Evolutionary conservation across 2,888 invertebrate genomes (phyloP), one percentile per base, ranked within the genome.

Genomic region (Hanleya hanleyi): DNA sequence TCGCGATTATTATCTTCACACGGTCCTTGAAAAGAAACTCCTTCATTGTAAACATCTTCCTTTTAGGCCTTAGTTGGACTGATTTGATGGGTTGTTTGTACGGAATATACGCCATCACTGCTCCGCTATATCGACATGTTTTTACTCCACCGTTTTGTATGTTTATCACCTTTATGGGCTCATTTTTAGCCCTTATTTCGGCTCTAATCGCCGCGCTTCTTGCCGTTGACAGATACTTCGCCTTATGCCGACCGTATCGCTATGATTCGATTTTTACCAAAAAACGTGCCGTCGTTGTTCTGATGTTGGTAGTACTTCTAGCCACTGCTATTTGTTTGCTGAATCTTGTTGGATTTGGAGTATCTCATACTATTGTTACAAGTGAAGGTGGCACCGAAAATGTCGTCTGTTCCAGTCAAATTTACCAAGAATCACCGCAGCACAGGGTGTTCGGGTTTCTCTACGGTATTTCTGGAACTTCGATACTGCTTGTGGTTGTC

Each of bases 31-130:
- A 9, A 12, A 18, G 32, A 4, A 32, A 26, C 12, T 22, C 26
- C 4, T 32, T 29, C 29, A 32, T 57, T 57, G 22, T 26, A 26
- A 57, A 57, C 29, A 1, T 22, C 15, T 57, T 57, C 29, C 32
- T 57, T 2, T 26, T 57, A 29, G 22, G 22, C 26, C 32, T 57
- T 22, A 57, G 57, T 29, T 7, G 7, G 26, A 57, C 57, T 22
- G 57, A 57, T 26, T 26, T 57, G 15, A 15, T 57, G 5, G 57
- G 57, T 57, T 57, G 57, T 57, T 57, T 57, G 22, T 57, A 57
- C 32, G 57, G 57, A 4, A 7, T 29, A 15, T 26, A 29, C 9
- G 57, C 9, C 22, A 26, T 29, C 15, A 2, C 9, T 26, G 12
- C 1, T 1, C 57, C 57, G 29, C 57, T 57, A 2, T 57, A 29